Base-by-base conservation (phyloP, 2,113 vertebrate genomes). In the Triplophysa siluroides region DNA sequence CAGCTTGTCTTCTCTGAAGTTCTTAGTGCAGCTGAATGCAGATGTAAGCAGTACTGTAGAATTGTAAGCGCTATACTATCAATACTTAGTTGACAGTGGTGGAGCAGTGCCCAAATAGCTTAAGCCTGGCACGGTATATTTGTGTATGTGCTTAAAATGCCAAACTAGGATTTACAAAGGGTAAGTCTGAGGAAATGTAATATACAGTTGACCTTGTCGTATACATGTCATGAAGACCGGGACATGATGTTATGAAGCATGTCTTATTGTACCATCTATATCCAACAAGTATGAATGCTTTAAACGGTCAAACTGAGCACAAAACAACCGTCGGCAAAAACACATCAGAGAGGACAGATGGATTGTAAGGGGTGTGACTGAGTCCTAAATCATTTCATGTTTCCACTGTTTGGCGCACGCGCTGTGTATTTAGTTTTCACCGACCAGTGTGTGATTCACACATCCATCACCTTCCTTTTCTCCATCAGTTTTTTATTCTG, bases 381-480 rank as follows among this genome's bases (percentile, higher is more conserved):
- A n/a, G 54, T 78, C 43, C 76, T 72, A 85, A 76, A 70, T 3
- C 62, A 56, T 73, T 72, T 83, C 82, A 64, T 77, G 80, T 14
- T 6, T 54, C 14, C 14, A 18, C 8, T 6, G 19, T 58, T 58
- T 58, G 19, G 19, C n/a, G 3, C 54, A 9, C 33, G 6, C 5
- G 33, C 33, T 38, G 33, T 7, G 5, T 38, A 38, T 38, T 38
- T 38, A 38, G 33, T 38, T 38, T 21, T 58, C 8, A 21, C 19
- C 54, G 1, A 2, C 7, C 54, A 18, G 14, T 54, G 14, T 54
- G 14, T 54, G 19, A 18, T 54, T 54, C 54, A 58, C 43, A 18
- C 52, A 56, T 18, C 7, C 47, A 54, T 54, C 14, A 14, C 16
- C 50, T 54, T 52, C 6, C 50, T 54, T 54, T 54, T 4, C 50